Percentiles rank a stretch among this genome's conserved stretches.
Evolutionary conservation across 2,113 vertebrate species (phyloP).

Genomic region (Hucho hucho): DNA sequence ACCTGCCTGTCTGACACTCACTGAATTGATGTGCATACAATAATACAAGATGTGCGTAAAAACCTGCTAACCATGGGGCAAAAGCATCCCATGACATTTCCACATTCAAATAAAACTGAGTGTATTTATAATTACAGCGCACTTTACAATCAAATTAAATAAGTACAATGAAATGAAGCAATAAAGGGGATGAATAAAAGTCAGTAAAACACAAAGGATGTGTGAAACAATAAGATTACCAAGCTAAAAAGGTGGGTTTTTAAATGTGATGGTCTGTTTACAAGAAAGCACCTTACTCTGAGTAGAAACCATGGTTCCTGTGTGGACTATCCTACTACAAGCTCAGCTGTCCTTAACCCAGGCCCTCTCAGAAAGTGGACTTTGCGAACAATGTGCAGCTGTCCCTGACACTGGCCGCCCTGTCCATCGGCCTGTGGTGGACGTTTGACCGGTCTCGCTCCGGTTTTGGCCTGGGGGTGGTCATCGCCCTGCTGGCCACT

Average conservation of each 20-base stretch:
- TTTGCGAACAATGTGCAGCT: conserved; percentile 96
- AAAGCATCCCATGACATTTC: background rate
- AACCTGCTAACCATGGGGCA: no score
- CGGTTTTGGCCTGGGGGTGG: conserved; percentile 89
- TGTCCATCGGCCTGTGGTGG: conserved; percentile 98
- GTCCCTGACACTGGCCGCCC: conserved; percentile 90
- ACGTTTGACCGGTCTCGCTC: conserved; percentile 93
- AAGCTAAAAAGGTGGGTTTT: no score
- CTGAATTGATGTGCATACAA: no score
- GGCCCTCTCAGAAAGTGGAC: conserved; percentile 86
- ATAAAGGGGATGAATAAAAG: no score
- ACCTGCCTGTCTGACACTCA: background rate
- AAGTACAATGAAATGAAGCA: no score
- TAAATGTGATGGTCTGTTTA: no score
- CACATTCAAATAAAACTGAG: background rate
- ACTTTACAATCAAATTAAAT: background rate
- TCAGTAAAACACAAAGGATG: no score
- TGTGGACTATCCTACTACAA: background rate
- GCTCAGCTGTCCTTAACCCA: conserved; percentile 73
- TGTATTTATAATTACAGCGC: background rate
- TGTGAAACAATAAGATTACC: no score
- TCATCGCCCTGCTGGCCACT: conserved; percentile 88
- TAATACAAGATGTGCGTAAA: no score
- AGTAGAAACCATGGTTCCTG: background rate
- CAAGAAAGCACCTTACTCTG: no score